These are phyloP conservation scores for Phymatocera aterrima DNA, from an alignment of 2,888 invertebrate species.

Conservation along the genomic window DNA sequence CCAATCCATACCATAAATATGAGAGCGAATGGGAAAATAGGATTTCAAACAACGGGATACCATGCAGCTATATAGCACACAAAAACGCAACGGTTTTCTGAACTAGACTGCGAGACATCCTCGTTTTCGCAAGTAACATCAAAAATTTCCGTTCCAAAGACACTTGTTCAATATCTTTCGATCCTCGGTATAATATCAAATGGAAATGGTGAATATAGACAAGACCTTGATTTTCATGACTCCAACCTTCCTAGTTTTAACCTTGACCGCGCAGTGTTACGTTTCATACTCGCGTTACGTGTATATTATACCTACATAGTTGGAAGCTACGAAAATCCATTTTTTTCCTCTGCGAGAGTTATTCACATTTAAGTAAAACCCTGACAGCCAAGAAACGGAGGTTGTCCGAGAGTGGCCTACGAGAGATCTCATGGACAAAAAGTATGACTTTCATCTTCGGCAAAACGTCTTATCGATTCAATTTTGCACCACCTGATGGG, in stretches of 20 bases:
- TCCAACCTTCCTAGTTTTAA: neutral
- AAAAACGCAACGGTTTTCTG: neutral
- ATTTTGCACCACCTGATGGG: no score
- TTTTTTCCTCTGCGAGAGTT: no score
- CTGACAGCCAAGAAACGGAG: no score
- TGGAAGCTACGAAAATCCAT: no score
- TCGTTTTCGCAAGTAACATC: neutral
- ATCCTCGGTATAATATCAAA: neutral
- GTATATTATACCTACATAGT: no score
- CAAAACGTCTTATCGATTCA: no score
- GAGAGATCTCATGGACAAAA: no score
- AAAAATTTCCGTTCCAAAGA: neutral
- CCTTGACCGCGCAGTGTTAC: no score
- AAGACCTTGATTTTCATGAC: neutral
- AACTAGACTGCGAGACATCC: neutral
- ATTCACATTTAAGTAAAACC: no score
- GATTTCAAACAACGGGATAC: neutral
- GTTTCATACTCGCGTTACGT: no score
- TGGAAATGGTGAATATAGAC: neutral
- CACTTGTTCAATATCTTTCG: neutral
- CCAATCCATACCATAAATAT: neutral
- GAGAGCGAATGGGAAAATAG: neutral
- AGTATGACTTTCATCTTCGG: no score
- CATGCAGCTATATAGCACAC: neutral
- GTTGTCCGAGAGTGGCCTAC: no score